Percentiles rank a stretch among this genome's conserved stretches.
phyloP scores from a whole-genome alignment of 37 sponge, comb jelly and placozoan genomes.

The Cliona cf. orientalis region DNA sequence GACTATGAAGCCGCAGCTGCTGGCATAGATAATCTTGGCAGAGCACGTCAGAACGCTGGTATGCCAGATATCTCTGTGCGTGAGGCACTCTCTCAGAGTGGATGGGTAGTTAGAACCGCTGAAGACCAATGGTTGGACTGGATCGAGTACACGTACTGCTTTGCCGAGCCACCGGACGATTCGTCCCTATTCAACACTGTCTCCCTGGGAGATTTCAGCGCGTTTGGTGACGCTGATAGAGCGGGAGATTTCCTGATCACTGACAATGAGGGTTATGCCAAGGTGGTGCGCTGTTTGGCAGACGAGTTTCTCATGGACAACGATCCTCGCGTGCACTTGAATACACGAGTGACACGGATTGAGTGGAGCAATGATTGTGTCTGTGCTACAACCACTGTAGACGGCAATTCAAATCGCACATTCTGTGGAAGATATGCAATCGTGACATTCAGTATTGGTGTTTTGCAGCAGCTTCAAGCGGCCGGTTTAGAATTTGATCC shows the following conservation, averaged over 20 bases:
- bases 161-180: slow-evolving; percentile 4
- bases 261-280: slow-evolving; percentile 23
- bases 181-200: neutral
- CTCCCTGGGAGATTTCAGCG: neutral
- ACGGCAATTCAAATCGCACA: neutral
- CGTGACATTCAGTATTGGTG: slow-evolving; percentile 54
- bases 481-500: slow-evolving; percentile 1
- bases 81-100: slow-evolving; percentile 1
- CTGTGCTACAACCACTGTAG: slow-evolving; percentile 18
- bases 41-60: too few relatives aligned
- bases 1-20: too few relatives aligned
- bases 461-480: slow-evolving; percentile 20
- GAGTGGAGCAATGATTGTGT: slow-evolving; percentile 50
- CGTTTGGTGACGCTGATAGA: slow-evolving; percentile 6
- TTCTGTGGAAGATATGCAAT: slow-evolving; percentile 49
- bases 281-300: slow-evolving; percentile 19
- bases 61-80: slow-evolving; percentile 31
- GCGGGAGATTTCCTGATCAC: slow-evolving; percentile 25
- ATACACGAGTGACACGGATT: slow-evolving; percentile 18
- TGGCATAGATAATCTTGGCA: too few relatives aligned
- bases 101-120: slow-evolving; percentile 5
- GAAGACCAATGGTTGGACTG: slow-evolving; percentile 16
- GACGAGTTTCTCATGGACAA: neutral
- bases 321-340: slow-evolving; percentile 27
- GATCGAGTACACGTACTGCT: slow-evolving; percentile 7